Conservation (phyloP, 2,797 vertebrate genomes). For the Gallirallus australis region DNA sequence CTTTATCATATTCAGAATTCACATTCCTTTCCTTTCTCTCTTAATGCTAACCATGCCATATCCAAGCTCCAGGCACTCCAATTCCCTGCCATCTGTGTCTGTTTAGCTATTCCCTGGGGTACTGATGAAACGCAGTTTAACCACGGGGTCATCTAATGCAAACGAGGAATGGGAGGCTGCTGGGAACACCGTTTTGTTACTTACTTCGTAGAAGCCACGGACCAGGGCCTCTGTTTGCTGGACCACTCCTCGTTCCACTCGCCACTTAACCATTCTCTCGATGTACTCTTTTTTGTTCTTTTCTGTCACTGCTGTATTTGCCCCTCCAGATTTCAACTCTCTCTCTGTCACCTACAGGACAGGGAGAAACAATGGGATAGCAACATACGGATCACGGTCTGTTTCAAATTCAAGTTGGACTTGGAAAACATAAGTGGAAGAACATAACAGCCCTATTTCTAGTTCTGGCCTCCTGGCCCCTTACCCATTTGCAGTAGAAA, state of each 20-base stretch:
- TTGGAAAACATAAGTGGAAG: background rate
- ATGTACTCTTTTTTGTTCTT: constrained; percentile 99
- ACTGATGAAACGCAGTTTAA: background rate
- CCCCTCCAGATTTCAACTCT: constrained; percentile 93
- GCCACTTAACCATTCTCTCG: constrained; percentile 96
- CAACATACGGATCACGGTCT: background rate
- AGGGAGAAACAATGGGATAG: background rate
- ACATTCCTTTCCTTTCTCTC: background rate
- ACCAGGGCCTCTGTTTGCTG: constrained; percentile 96
- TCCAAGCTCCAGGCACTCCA: background rate
- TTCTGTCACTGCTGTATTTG: constrained; percentile 94
- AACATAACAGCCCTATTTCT: background rate
- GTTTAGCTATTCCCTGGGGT: background rate
- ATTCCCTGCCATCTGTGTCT: background rate
- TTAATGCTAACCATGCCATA: background rate
- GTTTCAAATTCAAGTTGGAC: background rate
- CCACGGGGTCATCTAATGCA: background rate
- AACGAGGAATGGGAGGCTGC: background rate
- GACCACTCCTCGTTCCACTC: constrained; percentile 94
- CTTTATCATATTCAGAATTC: background rate
- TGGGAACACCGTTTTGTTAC: background rate
- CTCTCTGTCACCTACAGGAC: constrained; percentile 91
- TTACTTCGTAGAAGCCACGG: constrained; percentile 96
- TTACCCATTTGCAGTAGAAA: background rate
- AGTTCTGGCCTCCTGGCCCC: background rate